Base-by-base conservation (phyloP, 1,140 invertebrate genomes). In the Drosophila pallidifrons region DNA sequence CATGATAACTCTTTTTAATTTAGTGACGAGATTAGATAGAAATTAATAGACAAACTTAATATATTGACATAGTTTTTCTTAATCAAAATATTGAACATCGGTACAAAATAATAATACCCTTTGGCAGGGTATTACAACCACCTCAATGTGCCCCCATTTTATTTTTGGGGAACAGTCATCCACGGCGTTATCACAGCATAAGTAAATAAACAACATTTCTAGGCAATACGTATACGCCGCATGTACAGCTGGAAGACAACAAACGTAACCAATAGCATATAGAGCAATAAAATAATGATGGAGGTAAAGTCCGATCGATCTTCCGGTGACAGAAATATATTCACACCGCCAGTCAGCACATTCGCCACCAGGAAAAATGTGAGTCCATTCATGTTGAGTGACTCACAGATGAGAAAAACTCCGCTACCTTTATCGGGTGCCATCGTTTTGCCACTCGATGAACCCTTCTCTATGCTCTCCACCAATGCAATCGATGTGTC, bases 331-430 rank as follows among this genome's bases (percentile, higher is more conserved):
- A 92, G 38, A 47, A 85, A 91, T 0, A 92, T 79, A 67, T 92
- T 92, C 0, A 91, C 81, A n/a, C 8, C 11, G 0, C 91, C 91
- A 0, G 91, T 92, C 0, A 86, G 16, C 0, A 92, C 20, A 75
- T 92, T 92, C 15, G 91, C 82, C 47, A 76, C 45, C 47, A 79
- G 63, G 41, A 79, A 92, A 70, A 79, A 82, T 11, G 41, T 61
- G 5, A 77, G 75, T 8, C 65, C 91, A 49, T 86, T 92, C 71
- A 74, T 73, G 58, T 86, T 92, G 15, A 92, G 20, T 0, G 91
- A 78, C 20, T 92, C 79, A 15, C 67, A 67, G 11, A 88, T 80
- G 6, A 82, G 30, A 47, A 58, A 75, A 1, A 70, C 47, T 2
- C 49, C 49, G 7, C 52, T 15, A 11, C 52, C 25, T 5, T 10